Percentiles rank a stretch among this genome's conserved stretches.
These are phyloP conservation scores for Microctonus hyperodae DNA, from an alignment of 2,888 invertebrate genomes.

Conservation along the genomic window DNA sequence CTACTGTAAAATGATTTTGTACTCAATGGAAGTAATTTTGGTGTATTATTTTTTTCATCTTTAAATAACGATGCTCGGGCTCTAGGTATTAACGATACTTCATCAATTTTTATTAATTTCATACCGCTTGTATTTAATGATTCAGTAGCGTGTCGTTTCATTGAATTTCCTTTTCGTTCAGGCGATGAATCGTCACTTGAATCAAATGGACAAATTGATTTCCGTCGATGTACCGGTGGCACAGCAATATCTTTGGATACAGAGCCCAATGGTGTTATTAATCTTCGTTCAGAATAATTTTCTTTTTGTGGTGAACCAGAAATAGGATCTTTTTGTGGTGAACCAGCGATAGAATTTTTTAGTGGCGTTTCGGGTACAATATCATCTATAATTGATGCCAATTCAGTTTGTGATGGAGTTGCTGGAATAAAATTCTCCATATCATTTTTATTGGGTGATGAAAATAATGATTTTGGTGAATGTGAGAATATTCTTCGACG, in stretches of 20 bases:
- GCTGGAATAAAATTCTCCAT: slow-evolving; percentile 26
- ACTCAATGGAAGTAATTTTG: slow-evolving; percentile 42
- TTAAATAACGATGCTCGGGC: slow-evolving; percentile 56
- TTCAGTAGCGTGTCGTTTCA: slow-evolving; percentile 50
- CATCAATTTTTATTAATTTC: slow-evolving; percentile 49
- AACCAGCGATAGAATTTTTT: slow-evolving; percentile 46
- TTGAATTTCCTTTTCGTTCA: slow-evolving; percentile 38
- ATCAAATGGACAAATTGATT: slow-evolving; percentile 45
- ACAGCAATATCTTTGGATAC: slow-evolving; percentile 46
- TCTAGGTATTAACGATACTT: slow-evolving; percentile 43
- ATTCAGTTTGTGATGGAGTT: slow-evolving; percentile 29
- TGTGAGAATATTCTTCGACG: slow-evolving; percentile 36
- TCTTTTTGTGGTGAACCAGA: slow-evolving; percentile 52
- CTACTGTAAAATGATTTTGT: slow-evolving; percentile 54
- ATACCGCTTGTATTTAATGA: slow-evolving; percentile 21
- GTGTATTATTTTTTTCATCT: slow-evolving; percentile 39
- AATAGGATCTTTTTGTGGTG: slow-evolving; percentile 46
- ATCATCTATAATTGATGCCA: slow-evolving; percentile 29
- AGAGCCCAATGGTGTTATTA: slow-evolving; percentile 53
- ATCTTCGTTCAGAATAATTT: slow-evolving; percentile 41
- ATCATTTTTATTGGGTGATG: slow-evolving; percentile 34
- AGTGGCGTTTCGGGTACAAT: slow-evolving; percentile 52
- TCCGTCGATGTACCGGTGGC: slow-evolving; percentile 52
- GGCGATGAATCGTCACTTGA: slow-evolving; percentile 44
- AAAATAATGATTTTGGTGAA: slow-evolving; percentile 36